phyloP scores from a whole-genome alignment of 2,888 invertebrate genomes.

The Megalurothrips usitatus region DNA sequence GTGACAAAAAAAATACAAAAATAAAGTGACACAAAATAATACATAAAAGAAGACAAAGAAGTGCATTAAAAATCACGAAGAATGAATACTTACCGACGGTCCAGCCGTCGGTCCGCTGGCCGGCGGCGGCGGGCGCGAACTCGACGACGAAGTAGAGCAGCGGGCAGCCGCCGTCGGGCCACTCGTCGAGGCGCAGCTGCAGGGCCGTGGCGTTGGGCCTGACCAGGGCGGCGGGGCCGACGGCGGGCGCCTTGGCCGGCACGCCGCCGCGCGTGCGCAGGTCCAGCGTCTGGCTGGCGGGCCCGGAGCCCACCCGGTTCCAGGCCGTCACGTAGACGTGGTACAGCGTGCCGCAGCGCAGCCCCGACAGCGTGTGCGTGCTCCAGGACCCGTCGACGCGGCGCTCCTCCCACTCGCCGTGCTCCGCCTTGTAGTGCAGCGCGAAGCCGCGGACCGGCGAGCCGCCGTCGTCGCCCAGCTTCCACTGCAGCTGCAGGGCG shows the following conservation, averaged over 20 bases:
- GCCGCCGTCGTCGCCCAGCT: slow-evolving; percentile 43
- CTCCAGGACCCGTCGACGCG: slow-evolving; percentile 37
- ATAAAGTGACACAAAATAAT: too few species aligned
- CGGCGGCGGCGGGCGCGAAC: slow-evolving; percentile 47
- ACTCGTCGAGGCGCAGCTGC: slow-evolving; percentile 76
- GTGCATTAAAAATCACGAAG: too few species aligned
- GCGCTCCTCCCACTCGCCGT: slow-evolving; percentile 42
- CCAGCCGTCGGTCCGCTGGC: background rate
- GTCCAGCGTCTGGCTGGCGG: slow-evolving; percentile 3
- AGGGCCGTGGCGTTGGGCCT: slow-evolving; percentile 81
- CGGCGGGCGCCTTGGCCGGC: slow-evolving; percentile 45
- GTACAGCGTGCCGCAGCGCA: slow-evolving; percentile 42
- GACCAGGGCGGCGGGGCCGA: slow-evolving; percentile 41
- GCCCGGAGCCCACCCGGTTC: slow-evolving; percentile 42
- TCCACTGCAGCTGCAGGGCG: slow-evolving; percentile 43
- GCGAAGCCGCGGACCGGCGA: slow-evolving; percentile 41
- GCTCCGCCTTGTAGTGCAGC: slow-evolving; percentile 42
- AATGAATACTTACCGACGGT: background rate
- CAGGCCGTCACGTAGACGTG: slow-evolving; percentile 42
- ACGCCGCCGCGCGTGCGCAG: slow-evolving; percentile 44
- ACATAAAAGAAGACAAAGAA: too few species aligned
- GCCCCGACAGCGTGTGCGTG: slow-evolving; percentile 38
- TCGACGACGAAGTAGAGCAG: slow-evolving; percentile 79
- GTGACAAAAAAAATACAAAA: background rate
- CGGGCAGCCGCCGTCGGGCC: slow-evolving; percentile 84